These are phyloP conservation scores for Apostichopus leukothele DNA, from an alignment of 53 echinoderm and acorn worm species.

Conservation along the genomic window DNA sequence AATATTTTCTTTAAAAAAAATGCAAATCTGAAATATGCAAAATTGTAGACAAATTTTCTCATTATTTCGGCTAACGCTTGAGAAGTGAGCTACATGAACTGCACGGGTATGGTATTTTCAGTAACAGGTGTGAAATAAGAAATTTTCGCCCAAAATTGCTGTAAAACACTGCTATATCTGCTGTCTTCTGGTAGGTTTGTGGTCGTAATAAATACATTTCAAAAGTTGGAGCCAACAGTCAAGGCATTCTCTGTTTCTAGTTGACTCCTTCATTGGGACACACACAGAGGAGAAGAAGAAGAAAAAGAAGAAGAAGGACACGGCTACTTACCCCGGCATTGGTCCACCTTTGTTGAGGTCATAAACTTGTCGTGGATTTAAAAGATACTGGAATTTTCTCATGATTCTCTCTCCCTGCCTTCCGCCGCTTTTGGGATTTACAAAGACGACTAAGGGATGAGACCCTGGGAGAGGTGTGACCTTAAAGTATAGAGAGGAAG, in stretches of 20 bases:
- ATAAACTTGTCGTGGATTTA: slow-evolving; percentile 97
- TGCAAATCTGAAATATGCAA: too few species aligned
- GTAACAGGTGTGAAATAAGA: too few species aligned
- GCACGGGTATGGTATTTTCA: too few species aligned
- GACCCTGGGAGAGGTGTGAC: slow-evolving; percentile 92
- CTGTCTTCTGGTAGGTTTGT: too few species aligned
- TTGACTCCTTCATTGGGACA: neutral
- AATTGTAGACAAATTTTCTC: too few species aligned
- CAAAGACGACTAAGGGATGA: slow-evolving; percentile 92
- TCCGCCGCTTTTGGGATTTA: slow-evolving; percentile 98
- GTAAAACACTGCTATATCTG: too few species aligned
- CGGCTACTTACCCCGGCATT: slow-evolving; percentile 88
- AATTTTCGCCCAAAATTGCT: too few species aligned
- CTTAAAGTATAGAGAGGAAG: slow-evolving; percentile 24
- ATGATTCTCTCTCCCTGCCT: slow-evolving; percentile 94
- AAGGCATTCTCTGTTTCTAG: neutral
- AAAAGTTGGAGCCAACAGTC: neutral
- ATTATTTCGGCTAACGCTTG: too few species aligned
- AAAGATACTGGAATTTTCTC: slow-evolving; percentile 98
- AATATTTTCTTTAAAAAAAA: too few species aligned
- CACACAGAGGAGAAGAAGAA: neutral
- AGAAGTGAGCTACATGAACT: too few species aligned
- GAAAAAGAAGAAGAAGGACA: neutral
- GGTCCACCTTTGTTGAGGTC: slow-evolving; percentile 96
- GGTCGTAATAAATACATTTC: too few species aligned